Conservation (phyloP, 2,113 vertebrate species). For the Lophius piscatorius region DNA sequence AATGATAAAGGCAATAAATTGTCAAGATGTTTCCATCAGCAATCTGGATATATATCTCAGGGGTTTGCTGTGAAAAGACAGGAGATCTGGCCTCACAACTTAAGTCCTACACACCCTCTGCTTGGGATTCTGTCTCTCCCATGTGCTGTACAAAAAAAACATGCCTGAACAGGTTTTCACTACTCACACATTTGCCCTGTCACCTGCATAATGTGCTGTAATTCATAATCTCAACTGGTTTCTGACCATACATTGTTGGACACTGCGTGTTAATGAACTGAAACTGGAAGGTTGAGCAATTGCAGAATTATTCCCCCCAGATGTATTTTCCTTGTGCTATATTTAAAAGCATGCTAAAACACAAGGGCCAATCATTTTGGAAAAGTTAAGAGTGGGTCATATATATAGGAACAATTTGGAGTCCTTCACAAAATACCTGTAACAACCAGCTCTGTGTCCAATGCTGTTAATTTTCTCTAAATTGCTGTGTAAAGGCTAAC, state of each 20-base stretch:
- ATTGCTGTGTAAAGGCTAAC: slow-evolving; percentile 38
- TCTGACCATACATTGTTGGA: slow-evolving; percentile 35
- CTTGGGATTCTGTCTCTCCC: slow-evolving; percentile 1
- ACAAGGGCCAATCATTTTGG: not conserved
- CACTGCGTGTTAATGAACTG: slow-evolving; percentile 31
- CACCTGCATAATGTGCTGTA: slow-evolving; percentile 30
- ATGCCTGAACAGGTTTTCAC: slow-evolving; percentile 55
- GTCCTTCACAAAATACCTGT: slow-evolving; percentile 15
- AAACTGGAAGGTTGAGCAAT: slow-evolving; percentile 7
- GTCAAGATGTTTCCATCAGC: slow-evolving; percentile 1
- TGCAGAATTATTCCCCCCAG: slow-evolving; percentile 9
- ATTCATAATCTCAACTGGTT: slow-evolving; percentile 38
- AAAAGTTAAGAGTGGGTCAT: slow-evolving; percentile 29
- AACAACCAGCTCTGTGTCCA: slow-evolving; percentile 25
- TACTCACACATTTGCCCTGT: slow-evolving; percentile 39
- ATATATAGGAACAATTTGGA: slow-evolving; percentile 14
- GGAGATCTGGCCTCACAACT: not conserved
- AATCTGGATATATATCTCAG: not conserved
- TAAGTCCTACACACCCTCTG: slow-evolving; percentile 3
- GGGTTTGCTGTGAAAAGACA: slow-evolving; percentile 1
- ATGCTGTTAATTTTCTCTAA: slow-evolving; percentile 32
- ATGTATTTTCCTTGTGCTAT: not conserved
- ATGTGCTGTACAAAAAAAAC: slow-evolving; percentile 32
- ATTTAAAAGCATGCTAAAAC: slow-evolving; percentile 6
- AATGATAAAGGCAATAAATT: not conserved